These are phyloP conservation scores for Cassiopea andromeda DNA, from an alignment of 30 jellyfish, hydroid and myxozoan species.

Conservation along the genomic window DNA sequence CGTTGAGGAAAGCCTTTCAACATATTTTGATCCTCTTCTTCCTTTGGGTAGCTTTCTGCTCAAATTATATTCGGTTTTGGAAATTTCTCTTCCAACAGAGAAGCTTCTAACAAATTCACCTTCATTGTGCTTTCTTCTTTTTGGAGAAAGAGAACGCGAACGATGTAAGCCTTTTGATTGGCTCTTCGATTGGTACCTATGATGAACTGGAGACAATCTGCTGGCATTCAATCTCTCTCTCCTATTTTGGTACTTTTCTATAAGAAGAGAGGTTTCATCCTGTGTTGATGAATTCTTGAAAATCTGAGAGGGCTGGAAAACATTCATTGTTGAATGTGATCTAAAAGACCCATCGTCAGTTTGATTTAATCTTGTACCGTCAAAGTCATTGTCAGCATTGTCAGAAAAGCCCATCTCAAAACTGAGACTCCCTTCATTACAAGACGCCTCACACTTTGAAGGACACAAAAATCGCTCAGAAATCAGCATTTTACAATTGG, in stretches of 20 bases:
- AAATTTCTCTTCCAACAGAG: not conserved
- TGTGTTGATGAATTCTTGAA: not conserved
- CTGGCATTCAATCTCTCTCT: not conserved
- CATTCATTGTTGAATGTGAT: not conserved
- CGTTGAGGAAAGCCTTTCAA: not conserved
- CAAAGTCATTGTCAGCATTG: not conserved
- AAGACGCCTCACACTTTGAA: not conserved
- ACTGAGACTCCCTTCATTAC: not conserved
- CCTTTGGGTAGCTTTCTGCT: not conserved
- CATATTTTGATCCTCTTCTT: not conserved
- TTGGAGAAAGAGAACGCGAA: slow-evolving; percentile 12
- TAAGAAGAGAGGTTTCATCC: not conserved
- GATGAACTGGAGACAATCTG: not conserved
- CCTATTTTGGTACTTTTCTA: not conserved
- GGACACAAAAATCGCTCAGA: not conserved
- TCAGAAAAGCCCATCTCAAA: not conserved
- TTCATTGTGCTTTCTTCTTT: not conserved
- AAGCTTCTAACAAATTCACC: not conserved
- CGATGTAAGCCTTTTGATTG: not conserved
- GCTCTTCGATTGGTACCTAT: not conserved
- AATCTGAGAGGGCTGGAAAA: not conserved
- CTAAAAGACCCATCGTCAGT: slow-evolving; percentile 4
- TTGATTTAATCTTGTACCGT: slow-evolving; percentile 1
- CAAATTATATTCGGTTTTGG: not conserved
- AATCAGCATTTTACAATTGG: not conserved